Conservation (phyloP, 2,797 vertebrate species). For the Spea hammondii region DNA sequence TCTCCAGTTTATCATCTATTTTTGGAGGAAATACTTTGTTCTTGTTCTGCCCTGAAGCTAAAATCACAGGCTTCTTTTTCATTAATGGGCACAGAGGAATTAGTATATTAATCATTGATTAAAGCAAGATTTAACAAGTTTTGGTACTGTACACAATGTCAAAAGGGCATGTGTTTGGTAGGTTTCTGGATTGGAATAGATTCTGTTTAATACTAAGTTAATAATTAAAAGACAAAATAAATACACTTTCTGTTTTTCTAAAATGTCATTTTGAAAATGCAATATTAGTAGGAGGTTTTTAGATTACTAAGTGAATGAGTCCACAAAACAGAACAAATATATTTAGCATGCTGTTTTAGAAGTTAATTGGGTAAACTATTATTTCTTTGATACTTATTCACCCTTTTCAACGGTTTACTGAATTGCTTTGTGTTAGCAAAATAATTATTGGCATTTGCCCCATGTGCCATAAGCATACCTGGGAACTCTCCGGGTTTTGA, state of each 20-base stretch:
- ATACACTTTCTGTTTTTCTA: background rate
- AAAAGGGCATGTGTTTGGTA: constrained; percentile 14
- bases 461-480: too few relatives aligned
- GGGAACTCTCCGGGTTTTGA: too few relatives aligned
- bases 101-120: constrained; percentile 40
- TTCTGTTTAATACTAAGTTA: background rate
- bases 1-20: background rate
- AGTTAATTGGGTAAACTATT: too few relatives aligned
- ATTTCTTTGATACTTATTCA: too few relatives aligned
- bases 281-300: too few relatives aligned
- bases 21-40: constrained; percentile 27
- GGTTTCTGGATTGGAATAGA: background rate
- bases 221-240: background rate
- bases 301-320: too few relatives aligned
- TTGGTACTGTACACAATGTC: constrained; percentile 5
- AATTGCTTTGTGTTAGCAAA: too few relatives aligned
- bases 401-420: too few relatives aligned
- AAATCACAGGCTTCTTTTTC: constrained; percentile 29
- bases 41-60: constrained; percentile 20
- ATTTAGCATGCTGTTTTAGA: too few relatives aligned
- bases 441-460: too few relatives aligned
- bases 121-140: constrained; percentile 15
- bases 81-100: constrained; percentile 19
- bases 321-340: too few relatives aligned
- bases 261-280: too few relatives aligned